Evolutionary conservation across 1,140 invertebrate genomes (phyloP), one percentile per base, ranked within the genome.

Genomic region (Cylas formicarius): DNA sequence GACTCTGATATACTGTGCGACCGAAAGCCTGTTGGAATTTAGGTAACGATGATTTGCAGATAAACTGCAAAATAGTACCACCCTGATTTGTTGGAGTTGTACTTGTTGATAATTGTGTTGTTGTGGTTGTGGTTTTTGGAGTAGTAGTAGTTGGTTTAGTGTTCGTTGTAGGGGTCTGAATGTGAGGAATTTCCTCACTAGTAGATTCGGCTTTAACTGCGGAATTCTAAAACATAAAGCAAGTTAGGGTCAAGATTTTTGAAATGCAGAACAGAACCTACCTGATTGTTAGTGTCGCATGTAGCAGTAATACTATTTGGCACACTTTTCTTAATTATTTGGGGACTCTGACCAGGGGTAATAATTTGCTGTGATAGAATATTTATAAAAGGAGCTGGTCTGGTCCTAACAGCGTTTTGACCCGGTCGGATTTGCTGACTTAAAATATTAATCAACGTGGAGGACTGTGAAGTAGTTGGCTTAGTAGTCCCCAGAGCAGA

Each of bases 21-120:
- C 82, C 80, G 60, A 86, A 86, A 2, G 80, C 83, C 63, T 85
- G 82, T 56, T 84, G 82, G 61, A 86, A 86, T 62, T 85, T 84
- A 2, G 83, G 83, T 44, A 86, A 61, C 9, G 57, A 48, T 11
- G 72, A 66, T 64, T 76, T 76, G 56, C 73, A 77, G 31, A 76
- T 71, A 58, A 76, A 75, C 42, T 65, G 64, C 10, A 65, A 53
- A 35, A 66, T 64, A 11, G 61, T 60, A 46, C 55, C 56, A 27
- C 55, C 57, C 32, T 52, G 50, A 8, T 44, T 44, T 14, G 58
- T 48, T 26, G 48, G 38, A 9, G 33, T 29, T 16, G 55, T 48
- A 24, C 32, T 19, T 7, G 37, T 31, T n/a, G 34, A 10, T 3
- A 49, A 29, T 14, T 41, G 42, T 21, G 40, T 41, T 9, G 50